phyloP scores from a whole-genome alignment of 2,888 invertebrate species.

The Melanotus villosus region DNA sequence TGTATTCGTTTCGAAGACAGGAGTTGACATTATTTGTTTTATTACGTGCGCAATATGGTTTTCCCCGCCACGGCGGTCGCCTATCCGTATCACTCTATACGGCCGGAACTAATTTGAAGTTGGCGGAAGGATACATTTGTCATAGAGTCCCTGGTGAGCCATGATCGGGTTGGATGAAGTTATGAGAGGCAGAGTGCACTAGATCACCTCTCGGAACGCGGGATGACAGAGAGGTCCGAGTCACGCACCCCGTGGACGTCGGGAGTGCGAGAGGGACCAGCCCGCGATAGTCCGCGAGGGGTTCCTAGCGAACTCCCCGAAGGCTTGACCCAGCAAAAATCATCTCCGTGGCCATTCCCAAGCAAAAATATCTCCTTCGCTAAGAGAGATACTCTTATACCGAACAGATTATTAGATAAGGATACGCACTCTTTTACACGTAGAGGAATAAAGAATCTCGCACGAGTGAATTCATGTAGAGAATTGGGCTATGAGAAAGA shows the following conservation, averaged over 20 bases:
- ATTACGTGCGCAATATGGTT: slow-evolving; percentile 65
- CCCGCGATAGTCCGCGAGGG: slow-evolving; percentile 52
- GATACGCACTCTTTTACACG: slow-evolving; percentile 46
- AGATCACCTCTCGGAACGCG: slow-evolving; percentile 65
- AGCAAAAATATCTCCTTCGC: slow-evolving; percentile 62
- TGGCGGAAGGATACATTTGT: slow-evolving; percentile 71
- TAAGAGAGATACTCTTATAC: slow-evolving; percentile 50
- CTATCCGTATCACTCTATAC: slow-evolving; percentile 59
- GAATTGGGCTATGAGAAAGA: slow-evolving; percentile 60
- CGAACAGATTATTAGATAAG: slow-evolving; percentile 49
- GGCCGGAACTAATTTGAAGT: slow-evolving; percentile 70
- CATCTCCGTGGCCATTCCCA: slow-evolving; percentile 62
- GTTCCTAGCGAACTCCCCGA: slow-evolving; percentile 54
- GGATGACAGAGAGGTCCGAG: slow-evolving; percentile 58
- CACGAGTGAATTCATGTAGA: slow-evolving; percentile 59
- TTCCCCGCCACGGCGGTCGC: slow-evolving; percentile 52
- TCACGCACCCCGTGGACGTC: slow-evolving; percentile 53
- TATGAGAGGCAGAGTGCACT: slow-evolving; percentile 69
- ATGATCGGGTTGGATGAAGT: slow-evolving; percentile 71
- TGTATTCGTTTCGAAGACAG: slow-evolving; percentile 57
- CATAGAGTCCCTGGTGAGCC: slow-evolving; percentile 69
- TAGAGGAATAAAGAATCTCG: slow-evolving; percentile 52
- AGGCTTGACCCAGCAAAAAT: slow-evolving; percentile 61
- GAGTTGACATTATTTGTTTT: slow-evolving; percentile 64
- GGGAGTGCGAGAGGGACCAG: slow-evolving; percentile 49